Evolutionary conservation across 2,888 invertebrate genomes (phyloP), one percentile per base, ranked within the genome.

Genomic region (Phyllotreta striolata): DNA sequence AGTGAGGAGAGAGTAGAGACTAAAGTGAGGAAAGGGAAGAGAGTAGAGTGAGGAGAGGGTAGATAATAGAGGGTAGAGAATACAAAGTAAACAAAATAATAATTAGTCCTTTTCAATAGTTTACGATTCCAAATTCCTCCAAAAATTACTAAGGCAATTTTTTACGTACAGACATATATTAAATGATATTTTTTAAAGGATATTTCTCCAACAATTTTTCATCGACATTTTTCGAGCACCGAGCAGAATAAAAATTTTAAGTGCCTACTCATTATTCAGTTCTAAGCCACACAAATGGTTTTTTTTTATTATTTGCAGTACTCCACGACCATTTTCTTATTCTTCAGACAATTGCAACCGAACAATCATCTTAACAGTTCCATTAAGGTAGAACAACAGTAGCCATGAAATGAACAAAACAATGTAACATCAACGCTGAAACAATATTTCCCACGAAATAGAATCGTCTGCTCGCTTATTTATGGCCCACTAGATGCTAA

Each of bases 361-460:
- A 39, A 61, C 54, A 61, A 55, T 55, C 55, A 35, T 40, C 56
- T 61, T 61, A 64, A 57, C 56, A 43, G 64, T 46, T 51, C 49
- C 59, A 64, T 61, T 60, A 44, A 34, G 40, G 46, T 46, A 59
- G 35, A 10, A 37, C 44, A 38, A 68, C 60, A 63, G 69, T 66
- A 70, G 66, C 71, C 73, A 59, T 72, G 60, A 76, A 76, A 73
- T 74, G 76, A 73, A 74, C 76, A 76, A 76, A 75, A 74, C 73
- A 74, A 74, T 70, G 67, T 64, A 67, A 59, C 73, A 73, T 69
- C 72, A 63, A 66, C 64, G 54, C 58, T 64, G 46, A 62, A 62
- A 65, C 59, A 57, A 63, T 60, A 57, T 63, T 80, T 79, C 79
- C 80, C 79, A 79, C 79, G 74, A 69, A 67, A 66, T 47, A 70